These are phyloP conservation scores for Pseudachorutes palmiensis DNA, from an alignment of 1,140 invertebrate species.

Conservation along the genomic window DNA sequence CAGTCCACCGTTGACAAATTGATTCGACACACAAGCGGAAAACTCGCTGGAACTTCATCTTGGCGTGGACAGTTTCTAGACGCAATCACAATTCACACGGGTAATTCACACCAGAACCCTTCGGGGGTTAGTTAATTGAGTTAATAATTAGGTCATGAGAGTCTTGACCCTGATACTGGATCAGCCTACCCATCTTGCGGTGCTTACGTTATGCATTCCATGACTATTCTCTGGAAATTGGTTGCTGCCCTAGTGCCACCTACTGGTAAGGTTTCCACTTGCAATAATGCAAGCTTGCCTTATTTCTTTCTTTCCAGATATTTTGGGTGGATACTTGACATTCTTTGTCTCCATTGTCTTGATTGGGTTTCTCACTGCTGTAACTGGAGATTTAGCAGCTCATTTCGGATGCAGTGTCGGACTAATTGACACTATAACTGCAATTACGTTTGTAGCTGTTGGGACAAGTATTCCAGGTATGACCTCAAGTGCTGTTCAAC, in stretches of 20 bases:
- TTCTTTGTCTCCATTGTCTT: conserved; percentile 50
- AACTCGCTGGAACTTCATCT: conserved; percentile 68
- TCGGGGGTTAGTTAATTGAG: not conserved
- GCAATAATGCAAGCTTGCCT: not conserved
- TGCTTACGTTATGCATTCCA: conserved; percentile 58
- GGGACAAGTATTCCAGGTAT: conserved; percentile 58
- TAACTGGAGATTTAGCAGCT: conserved; percentile 59
- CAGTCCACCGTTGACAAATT: too few species aligned
- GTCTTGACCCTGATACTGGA: conserved; percentile 30
- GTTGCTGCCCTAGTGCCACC: conserved; percentile 39
- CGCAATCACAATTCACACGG: conserved; percentile 57
- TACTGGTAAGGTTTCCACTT: conserved; percentile 46
- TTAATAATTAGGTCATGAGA: not conserved
- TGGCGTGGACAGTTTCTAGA: conserved; percentile 52
- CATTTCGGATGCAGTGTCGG: conserved; percentile 55
- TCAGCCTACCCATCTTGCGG: conserved; percentile 48
- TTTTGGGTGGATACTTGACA: conserved; percentile 55
- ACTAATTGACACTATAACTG: conserved; percentile 57
- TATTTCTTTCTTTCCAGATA: conserved; percentile 36
- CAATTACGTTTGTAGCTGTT: conserved; percentile 57
- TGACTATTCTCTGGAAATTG: conserved; percentile 56
- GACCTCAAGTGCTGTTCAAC: not conserved
- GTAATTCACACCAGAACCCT: conserved; percentile 41
- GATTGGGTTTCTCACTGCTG: conserved; percentile 54
- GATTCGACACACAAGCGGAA: conserved; percentile 91